A percentile compares a stretch with the other conserved stretches of the same genome.
phyloP scores from a whole-genome alignment of 2,888 invertebrate species.

The Temnothorax unifasciatus region DNA sequence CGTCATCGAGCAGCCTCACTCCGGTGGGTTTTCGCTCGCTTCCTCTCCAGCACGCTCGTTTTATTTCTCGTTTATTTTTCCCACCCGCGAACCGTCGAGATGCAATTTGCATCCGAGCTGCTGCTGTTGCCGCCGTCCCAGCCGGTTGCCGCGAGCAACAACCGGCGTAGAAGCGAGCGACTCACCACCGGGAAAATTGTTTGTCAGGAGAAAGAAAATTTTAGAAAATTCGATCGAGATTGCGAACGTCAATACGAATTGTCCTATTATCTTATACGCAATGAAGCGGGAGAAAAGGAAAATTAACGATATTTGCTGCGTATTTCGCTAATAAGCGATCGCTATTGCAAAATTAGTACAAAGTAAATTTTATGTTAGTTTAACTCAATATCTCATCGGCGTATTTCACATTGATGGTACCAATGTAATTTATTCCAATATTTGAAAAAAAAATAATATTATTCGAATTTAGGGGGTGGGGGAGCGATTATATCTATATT shows the following conservation, averaged over 20 bases:
- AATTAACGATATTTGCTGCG: neutral
- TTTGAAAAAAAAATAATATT: neutral
- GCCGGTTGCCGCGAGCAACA: conserved; percentile 58
- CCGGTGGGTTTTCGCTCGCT: conserved; percentile 36
- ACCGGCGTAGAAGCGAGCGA: conserved; percentile 40
- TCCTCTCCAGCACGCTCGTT: conserved; percentile 46
- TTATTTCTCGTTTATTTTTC: conserved; percentile 61
- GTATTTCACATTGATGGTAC: neutral
- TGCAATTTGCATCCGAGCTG: conserved; percentile 64
- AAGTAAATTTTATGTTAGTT: neutral
- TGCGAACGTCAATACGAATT: neutral
- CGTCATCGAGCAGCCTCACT: conserved; percentile 59
- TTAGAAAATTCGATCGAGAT: conserved; percentile 19
- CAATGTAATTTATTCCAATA: neutral
- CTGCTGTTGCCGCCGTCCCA: conserved; percentile 55
- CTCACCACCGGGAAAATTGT: conserved; percentile 32
- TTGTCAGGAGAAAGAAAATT: conserved; percentile 24
- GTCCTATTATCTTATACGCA: neutral
- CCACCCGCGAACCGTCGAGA: conserved; percentile 55
- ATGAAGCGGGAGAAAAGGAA: neutral
- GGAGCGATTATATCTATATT: neutral
- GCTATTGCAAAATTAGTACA: neutral
- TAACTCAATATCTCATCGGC: neutral
- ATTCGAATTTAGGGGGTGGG: neutral
- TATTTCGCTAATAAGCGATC: neutral